Evolutionary conservation across 2,888 invertebrate genomes (phyloP), one percentile per base, ranked within the genome.

Genomic region (Hedya salicella): DNA sequence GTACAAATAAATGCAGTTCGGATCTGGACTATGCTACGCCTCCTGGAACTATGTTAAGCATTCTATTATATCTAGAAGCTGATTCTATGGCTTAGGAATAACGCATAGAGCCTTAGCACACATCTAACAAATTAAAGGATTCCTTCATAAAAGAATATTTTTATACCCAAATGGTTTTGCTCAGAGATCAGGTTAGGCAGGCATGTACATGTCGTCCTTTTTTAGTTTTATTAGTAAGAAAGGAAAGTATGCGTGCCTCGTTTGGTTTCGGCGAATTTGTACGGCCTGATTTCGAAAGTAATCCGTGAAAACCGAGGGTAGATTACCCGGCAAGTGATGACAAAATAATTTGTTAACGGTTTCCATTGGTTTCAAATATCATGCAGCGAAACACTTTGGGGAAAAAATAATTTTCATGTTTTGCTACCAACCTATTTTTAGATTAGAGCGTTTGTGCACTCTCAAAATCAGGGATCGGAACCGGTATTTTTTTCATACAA

Each of bases 1-100:
- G 77, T 84, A 83, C 78, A 87, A 89, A 87, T 83, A 87, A 88
- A 89, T 87, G 86, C 87, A 79, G 83, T 82, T 79, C 78, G 80
- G 86, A 83, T 81, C 78, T 80, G 80, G 83, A 82, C 88, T 87
- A 89, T 83, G 74, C 77, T 77, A 78, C 85, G 83, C 87, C 86
- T 86, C 86, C 81, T 71, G 71, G 71, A 59, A 46, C 59, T 61
- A 61, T 54, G 65, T 60, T 53, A 66, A 60, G 66, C 61, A 25
- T 46, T 61, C 48, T 66, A 66, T 57, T 59, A 63, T 40, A 44
- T 60, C 89, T 89, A 89, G 82, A 88, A 88, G 87, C 87, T 78
- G 82, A 76, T 81, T 83, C 83, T 87, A 86, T 86, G 82, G 83
- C 75, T 79, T 75, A 76, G 76, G 14, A 32, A 42, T 56, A 56